These are phyloP conservation scores for Sminthurinus aureus DNA, from an alignment of 2,888 invertebrate genomes.

Conservation along the genomic window DNA sequence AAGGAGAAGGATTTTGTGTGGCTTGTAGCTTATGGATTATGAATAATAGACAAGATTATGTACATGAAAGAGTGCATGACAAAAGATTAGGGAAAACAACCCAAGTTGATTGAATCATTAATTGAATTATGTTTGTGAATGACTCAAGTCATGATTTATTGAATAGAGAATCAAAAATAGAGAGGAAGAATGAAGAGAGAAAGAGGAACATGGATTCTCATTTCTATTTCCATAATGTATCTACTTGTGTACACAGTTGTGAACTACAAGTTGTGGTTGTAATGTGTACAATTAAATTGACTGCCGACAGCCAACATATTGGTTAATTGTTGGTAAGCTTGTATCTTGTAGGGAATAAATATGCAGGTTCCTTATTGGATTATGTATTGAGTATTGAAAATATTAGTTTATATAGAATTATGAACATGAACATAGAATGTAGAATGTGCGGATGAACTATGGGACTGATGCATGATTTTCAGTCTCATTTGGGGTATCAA, in stretches of 20 bases:
- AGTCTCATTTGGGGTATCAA: slow-evolving; percentile 34
- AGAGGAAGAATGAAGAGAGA: background rate
- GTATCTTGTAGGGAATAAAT: no score
- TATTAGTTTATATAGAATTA: no score
- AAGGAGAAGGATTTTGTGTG: no score
- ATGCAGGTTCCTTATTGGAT: background rate
- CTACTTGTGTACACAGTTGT: background rate
- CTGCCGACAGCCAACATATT: background rate
- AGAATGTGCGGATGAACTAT: background rate
- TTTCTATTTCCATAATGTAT: background rate
- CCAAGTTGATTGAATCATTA: background rate
- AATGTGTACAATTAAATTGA: background rate
- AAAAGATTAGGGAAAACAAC: background rate
- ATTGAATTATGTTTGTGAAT: background rate
- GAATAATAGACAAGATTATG: no score
- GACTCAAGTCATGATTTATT: background rate
- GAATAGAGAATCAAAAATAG: background rate
- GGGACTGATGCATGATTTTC: background rate
- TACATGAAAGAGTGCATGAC: background rate
- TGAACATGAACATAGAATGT: no score
- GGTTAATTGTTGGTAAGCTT: background rate
- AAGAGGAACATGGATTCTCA: background rate
- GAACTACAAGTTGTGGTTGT: background rate
- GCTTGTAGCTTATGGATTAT: no score
- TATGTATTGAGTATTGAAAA: background rate